A percentile compares a stretch with the other conserved stretches of the same genome.
Conservation (phyloP, 1,140 invertebrate species). For the Phymastichus coffea region DNA sequence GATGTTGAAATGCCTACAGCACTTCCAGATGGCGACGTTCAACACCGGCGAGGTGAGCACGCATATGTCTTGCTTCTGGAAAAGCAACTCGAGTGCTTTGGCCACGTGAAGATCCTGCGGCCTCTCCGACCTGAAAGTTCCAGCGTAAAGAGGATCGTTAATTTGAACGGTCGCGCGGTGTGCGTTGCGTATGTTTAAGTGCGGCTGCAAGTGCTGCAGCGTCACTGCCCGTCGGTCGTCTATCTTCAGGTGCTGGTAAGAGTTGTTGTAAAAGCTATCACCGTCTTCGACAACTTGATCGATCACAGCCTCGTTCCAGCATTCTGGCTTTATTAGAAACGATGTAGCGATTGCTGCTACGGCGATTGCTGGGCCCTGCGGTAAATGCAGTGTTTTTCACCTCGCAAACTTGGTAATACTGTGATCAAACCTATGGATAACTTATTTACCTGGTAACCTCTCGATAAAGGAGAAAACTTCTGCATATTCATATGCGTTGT, state of each 20-base stretch:
- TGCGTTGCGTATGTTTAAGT: constrained; percentile 36
- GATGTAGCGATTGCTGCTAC: constrained; percentile 48
- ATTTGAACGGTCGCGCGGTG: constrained; percentile 39
- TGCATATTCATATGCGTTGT: constrained; percentile 40
- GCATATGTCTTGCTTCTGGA: constrained; percentile 37
- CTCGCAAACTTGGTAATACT: background rate
- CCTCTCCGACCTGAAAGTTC: constrained; percentile 43
- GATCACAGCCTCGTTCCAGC: constrained; percentile 46
- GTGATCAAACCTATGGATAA: background rate
- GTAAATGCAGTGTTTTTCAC: background rate
- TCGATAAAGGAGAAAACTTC: constrained; percentile 47
- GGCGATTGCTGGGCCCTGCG: constrained; percentile 44
- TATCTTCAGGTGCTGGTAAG: constrained; percentile 39
- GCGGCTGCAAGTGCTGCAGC: constrained; percentile 37
- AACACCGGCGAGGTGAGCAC: constrained; percentile 42
- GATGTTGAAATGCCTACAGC: constrained; percentile 38
- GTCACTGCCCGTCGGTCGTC: constrained; percentile 36
- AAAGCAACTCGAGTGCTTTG: constrained; percentile 46
- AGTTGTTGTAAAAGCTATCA: constrained; percentile 46
- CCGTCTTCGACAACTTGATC: constrained; percentile 51
- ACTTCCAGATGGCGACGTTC: constrained; percentile 47
- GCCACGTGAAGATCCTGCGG: constrained; percentile 40
- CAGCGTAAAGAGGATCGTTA: constrained; percentile 41
- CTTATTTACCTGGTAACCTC: constrained; percentile 45
- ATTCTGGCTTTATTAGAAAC: constrained; percentile 37